Conservation (phyloP, 2,113 vertebrate genomes). For the Silurus asotus region DNA sequence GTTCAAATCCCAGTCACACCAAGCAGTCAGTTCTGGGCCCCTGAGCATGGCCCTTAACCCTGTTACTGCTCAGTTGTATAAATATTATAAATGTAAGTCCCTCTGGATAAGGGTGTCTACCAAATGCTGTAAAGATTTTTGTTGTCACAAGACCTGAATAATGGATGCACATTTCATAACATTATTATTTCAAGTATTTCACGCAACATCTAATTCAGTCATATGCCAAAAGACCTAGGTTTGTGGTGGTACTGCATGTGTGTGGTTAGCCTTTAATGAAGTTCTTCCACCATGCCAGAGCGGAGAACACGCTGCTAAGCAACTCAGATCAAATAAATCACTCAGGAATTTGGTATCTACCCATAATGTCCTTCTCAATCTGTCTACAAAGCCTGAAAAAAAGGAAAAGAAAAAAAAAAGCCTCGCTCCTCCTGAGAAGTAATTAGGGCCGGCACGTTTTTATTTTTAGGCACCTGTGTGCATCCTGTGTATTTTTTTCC, state of each 20-base stretch:
- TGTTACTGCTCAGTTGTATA: too few relatives aligned
- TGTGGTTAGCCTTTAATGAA: slow-evolving; percentile 12
- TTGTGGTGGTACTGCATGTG: not conserved
- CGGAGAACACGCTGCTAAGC: slow-evolving; percentile 28
- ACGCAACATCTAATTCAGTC: not conserved
- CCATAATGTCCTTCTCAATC: slow-evolving; percentile 28
- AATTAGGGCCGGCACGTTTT: slow-evolving; percentile 60
- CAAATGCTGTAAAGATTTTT: not conserved
- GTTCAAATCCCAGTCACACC: too few relatives aligned
- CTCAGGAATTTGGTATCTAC: slow-evolving; percentile 7
- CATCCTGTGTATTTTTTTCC: slow-evolving; percentile 53
- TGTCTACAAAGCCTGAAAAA: slow-evolving; percentile 27
- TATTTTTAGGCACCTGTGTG: slow-evolving; percentile 63
- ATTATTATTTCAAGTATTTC: not conserved
- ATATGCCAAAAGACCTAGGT: not conserved
- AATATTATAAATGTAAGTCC: too few relatives aligned
- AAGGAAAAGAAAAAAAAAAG: not conserved
- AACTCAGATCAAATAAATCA: slow-evolving; percentile 23
- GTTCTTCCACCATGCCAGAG: not conserved
- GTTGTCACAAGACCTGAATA: not conserved
- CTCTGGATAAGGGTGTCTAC: too few relatives aligned
- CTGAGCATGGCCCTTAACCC: too few relatives aligned
- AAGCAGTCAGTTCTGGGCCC: too few relatives aligned
- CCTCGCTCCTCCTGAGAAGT: slow-evolving; percentile 58
- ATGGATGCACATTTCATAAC: not conserved